Evolutionary conservation across 2,888 invertebrate genomes (phyloP), one percentile per base, ranked within the genome.

Genomic region (Melieria crassipennis): DNA sequence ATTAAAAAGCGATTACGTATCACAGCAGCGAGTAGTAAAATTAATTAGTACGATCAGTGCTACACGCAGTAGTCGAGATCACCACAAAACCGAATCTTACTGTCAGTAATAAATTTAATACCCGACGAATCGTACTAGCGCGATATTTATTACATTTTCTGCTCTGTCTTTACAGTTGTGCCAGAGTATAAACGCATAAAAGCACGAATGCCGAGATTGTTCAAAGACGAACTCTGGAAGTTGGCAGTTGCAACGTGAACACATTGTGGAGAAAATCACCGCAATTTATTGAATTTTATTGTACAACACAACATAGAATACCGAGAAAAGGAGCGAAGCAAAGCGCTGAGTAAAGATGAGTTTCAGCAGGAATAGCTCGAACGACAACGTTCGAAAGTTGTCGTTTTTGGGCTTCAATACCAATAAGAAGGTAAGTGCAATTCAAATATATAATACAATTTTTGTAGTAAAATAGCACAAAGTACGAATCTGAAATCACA

Each of bases 361-460:
- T 74, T 82, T 81, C 80, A 85, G 83, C 75, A 86, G 85, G 81
- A 85, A 84, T 78, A 83, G 83, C 74, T 81, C 82, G 73, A 79
- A 82, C 68, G 88, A 89, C 79, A 89, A 89, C 79, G 90, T 90
- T 82, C 90, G 92, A 86, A 93, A 93, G 84, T 88, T 93, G 70
- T 92, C 92, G 65, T 93, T 93, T 85, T 89, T 93, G 75, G 92
- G 93, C 79, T 92, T 93, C 82, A 89, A 89, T 74, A 89, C 90
- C 58, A 84, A 82, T 62, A 83, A 85, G 73, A 83, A 89, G 89
- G 89, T 87, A 75, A 86, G 86, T 82, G 4, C 4, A n/a, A 65
- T 42, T 42, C 43, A 11, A 42, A 60, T 60, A 5, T 6, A 7
- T 60, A 10, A 57, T 57, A 56, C 43, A n/a, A 1, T 45, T 45